These are phyloP conservation scores for Pelodiscus sinensis DNA, from an alignment of 2,113 vertebrate genomes.

Conservation along the genomic window DNA sequence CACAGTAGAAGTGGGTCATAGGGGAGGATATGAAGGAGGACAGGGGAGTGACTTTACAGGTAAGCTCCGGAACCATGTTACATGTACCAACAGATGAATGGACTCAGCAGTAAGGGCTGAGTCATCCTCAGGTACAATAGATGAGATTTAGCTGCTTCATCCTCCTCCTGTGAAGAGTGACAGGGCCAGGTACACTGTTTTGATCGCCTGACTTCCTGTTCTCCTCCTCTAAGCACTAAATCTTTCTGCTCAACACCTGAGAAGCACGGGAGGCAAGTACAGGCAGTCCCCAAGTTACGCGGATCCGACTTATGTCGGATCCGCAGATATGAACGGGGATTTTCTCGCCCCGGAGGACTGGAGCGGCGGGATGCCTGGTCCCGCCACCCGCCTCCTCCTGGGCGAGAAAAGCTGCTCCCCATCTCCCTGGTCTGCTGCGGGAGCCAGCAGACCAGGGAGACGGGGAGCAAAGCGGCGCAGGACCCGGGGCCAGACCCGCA, in stretches of 20 bases:
- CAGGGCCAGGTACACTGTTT: background rate
- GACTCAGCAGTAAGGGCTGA: slow-evolving; percentile 20
- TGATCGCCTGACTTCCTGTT: background rate
- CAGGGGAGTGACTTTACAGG: background rate
- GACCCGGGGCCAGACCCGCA: too few relatives aligned
- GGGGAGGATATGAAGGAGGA: background rate
- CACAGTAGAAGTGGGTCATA: background rate
- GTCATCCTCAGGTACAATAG: slow-evolving; percentile 12
- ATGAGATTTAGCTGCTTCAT: slow-evolving; percentile 1
- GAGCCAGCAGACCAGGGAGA: too few relatives aligned
- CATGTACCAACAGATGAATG: slow-evolving; percentile 16
- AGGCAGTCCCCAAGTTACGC: too few relatives aligned
- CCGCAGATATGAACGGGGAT: too few relatives aligned
- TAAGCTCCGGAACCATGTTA: slow-evolving; percentile 6
- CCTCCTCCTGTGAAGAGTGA: background rate
- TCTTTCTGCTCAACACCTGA: background rate
- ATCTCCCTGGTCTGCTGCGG: too few relatives aligned
- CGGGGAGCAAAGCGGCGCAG: too few relatives aligned
- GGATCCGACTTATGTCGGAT: too few relatives aligned
- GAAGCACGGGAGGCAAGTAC: accelerated
- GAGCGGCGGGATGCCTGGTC: too few relatives aligned
- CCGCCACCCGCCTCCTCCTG: too few relatives aligned
- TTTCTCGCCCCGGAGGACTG: too few relatives aligned
- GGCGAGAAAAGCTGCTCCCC: too few relatives aligned
- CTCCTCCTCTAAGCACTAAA: background rate